These are phyloP conservation scores for Cepphus grylle DNA, from an alignment of 2,113 vertebrate genomes.

Conservation along the genomic window DNA sequence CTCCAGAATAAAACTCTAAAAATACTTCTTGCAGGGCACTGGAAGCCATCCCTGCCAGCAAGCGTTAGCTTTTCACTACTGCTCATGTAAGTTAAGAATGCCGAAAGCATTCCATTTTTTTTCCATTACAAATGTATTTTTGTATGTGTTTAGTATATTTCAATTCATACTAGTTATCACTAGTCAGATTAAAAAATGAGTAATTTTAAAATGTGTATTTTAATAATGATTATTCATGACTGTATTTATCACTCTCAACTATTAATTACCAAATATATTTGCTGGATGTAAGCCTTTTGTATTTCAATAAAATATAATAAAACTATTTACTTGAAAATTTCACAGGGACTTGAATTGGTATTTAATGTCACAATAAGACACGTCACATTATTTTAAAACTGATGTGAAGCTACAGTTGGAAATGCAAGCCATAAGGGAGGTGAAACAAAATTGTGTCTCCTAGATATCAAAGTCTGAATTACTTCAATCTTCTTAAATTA, in stretches of 20 bases:
- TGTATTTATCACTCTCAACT: conserved; percentile 41
- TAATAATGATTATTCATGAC: conserved; percentile 41
- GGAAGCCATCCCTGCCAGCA: background rate
- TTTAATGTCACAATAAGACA: background rate
- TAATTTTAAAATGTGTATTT: conserved; percentile 38
- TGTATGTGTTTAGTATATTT: background rate
- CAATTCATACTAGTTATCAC: background rate
- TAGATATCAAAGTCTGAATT: background rate
- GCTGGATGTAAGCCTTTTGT: conserved; percentile 61
- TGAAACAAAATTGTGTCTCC: background rate
- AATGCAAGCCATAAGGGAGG: background rate
- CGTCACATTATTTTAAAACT: background rate
- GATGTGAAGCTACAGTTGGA: background rate
- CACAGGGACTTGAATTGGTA: background rate
- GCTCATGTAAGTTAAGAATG: background rate
- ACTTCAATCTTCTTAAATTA: background rate
- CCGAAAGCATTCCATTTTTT: background rate
- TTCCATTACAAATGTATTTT: conserved; percentile 42
- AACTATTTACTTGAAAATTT: conserved; percentile 49
- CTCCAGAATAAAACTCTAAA: background rate
- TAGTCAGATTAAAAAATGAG: background rate
- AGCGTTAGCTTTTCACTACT: background rate
- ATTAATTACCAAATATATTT: conserved; percentile 60
- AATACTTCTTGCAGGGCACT: background rate
- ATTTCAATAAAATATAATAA: conserved; percentile 68